Percentiles rank a stretch among this genome's conserved stretches.
These are phyloP conservation scores for Aphis craccivora DNA, from an alignment of 1,140 invertebrate genomes.

Conservation along the genomic window DNA sequence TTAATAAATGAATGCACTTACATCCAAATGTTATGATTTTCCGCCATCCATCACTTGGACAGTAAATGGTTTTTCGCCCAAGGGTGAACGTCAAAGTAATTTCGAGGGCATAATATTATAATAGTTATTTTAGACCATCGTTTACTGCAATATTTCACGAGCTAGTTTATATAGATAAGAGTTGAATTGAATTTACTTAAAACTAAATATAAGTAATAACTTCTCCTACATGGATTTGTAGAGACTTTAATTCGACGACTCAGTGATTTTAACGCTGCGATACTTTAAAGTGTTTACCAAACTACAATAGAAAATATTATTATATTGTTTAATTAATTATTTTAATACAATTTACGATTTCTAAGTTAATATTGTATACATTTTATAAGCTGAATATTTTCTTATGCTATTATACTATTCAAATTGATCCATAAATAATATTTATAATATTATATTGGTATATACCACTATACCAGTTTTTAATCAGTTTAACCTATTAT, in stretches of 20 bases:
- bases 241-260: background rate
- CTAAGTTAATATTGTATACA: background rate
- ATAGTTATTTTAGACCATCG: background rate
- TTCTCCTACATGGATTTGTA: background rate
- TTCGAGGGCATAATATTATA: background rate
- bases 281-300: background rate
- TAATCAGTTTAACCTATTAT: background rate
- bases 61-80: background rate
- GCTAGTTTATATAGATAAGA: background rate
- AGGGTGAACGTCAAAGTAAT: background rate
- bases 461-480: background rate
- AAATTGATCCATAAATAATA: background rate
- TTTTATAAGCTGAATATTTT: background rate
- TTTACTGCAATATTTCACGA: background rate
- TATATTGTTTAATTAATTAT: background rate
- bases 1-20: background rate
- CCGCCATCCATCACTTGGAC: background rate
- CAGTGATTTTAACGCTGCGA: constrained; percentile 15
- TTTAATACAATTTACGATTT: background rate
- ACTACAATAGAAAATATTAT: background rate
- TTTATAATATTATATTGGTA: background rate
- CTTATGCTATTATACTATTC: background rate
- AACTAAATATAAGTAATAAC: background rate
- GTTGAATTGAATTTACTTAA: background rate
- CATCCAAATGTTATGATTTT: background rate